phyloP scores from a whole-genome alignment of 2,888 invertebrate genomes.

The Pimpla rufipes region DNA sequence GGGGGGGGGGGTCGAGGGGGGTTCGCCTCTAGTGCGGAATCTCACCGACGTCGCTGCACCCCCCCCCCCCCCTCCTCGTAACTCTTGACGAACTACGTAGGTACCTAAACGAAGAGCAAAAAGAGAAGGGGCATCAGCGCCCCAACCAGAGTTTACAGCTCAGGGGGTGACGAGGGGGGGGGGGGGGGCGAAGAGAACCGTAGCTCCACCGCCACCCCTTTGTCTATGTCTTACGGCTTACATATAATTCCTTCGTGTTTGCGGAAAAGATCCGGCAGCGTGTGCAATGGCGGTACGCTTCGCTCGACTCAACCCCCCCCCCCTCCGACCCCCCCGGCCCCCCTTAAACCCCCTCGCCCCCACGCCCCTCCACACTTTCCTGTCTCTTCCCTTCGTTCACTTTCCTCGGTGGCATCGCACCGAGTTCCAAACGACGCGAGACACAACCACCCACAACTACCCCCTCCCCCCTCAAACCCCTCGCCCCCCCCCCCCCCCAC shows the following conservation, averaged over 20 bases:
- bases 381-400: slow-evolving; percentile 33
- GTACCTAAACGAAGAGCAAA: slow-evolving; percentile 17
- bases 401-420: slow-evolving; percentile 71
- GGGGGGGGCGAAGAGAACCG: slow-evolving; percentile 30
- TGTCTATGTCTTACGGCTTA: slow-evolving; percentile 88
- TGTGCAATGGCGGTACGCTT: slow-evolving; percentile 59
- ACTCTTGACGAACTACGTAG: slow-evolving; percentile 46
- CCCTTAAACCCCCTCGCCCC: background rate
- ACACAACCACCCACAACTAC: slow-evolving; percentile 82
- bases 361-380: slow-evolving; percentile 8
- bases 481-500: slow-evolving; percentile 72
- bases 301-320: slow-evolving; percentile 52
- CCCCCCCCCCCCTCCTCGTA: slow-evolving; percentile 60
- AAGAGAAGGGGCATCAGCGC: slow-evolving; percentile 47
- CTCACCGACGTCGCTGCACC: slow-evolving; percentile 30
- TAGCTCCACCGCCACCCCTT: slow-evolving; percentile 75
- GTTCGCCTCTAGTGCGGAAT: slow-evolving; percentile 1
- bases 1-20: slow-evolving; percentile 16
- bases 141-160: slow-evolving; percentile 42
- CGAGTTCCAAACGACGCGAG: slow-evolving; percentile 84
- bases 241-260: slow-evolving; percentile 88
- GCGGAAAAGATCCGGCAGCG: slow-evolving; percentile 86
- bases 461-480: slow-evolving; percentile 71
- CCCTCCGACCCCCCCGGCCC: background rate
- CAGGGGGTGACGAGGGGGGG: background rate